Evolutionary conservation across 2,113 vertebrate species (phyloP).

Genomic region (rabbit (Oryctolagus cuniculus)): DNA sequence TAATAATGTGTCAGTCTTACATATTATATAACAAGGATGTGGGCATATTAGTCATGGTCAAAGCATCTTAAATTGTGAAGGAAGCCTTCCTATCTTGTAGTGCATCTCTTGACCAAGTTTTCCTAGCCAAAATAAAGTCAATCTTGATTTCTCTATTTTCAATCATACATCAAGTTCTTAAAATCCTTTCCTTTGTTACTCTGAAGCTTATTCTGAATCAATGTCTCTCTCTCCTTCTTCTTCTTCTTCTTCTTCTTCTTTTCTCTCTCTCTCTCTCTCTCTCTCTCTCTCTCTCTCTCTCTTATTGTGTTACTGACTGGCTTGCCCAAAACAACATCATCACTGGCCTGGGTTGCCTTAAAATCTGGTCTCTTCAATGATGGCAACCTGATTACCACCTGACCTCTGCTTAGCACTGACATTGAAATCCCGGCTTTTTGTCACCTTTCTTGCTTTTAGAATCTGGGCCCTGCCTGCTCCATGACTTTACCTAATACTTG

Average conservation of each 20-base stretch:
- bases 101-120: neutral
- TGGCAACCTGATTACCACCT: fast-evolving
- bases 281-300: fast-evolving
- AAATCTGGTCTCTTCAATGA: neutral
- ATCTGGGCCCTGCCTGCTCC: neutral
- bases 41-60: neutral
- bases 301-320: neutral
- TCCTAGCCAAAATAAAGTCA: neutral
- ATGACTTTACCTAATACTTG: neutral
- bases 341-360: fast-evolving
- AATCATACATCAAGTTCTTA: neutral
- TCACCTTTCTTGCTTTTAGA: neutral
- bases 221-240: neutral
- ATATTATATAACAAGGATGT: neutral
- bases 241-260: fast-evolving
- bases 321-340: neutral
- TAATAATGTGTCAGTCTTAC: neutral
- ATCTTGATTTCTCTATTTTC: neutral
- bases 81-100: fast-evolving
- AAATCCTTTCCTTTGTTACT: neutral
- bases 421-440: neutral
- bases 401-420: neutral
- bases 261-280: neutral
- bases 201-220: neutral
- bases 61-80: slow-evolving; percentile 9